Evolutionary conservation across 1,140 invertebrate genomes (phyloP).

Genomic region (Pomphorhynchus laevis): DNA sequence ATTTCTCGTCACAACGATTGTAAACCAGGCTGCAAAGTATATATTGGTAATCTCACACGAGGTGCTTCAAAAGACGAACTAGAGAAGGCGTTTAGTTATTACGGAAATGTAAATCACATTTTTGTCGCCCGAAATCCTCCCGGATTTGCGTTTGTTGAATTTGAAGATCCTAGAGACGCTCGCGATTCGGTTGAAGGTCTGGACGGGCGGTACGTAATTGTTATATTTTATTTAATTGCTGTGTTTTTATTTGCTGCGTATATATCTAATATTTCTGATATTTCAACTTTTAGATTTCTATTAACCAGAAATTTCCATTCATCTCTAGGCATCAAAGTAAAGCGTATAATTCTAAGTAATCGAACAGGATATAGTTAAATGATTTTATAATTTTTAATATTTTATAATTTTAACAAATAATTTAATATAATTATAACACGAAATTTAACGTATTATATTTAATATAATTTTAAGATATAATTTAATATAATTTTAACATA

Average conservation of each 20-base stretch:
- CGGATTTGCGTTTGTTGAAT: slow-evolving; percentile 71
- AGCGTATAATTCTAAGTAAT: no score
- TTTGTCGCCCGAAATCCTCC: slow-evolving; percentile 53
- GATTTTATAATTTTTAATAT: no score
- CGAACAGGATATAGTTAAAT: no score
- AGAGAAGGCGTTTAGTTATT: slow-evolving; percentile 52
- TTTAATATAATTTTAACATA: no score
- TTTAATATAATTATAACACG: no score
- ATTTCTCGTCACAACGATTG: slow-evolving; percentile 20
- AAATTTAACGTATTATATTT: no score
- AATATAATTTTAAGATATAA: no score
- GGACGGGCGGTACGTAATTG: slow-evolving; percentile 34
- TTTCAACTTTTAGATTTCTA: background rate
- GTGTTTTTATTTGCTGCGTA: background rate
- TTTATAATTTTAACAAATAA: no score
- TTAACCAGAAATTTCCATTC: no score
- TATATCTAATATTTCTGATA: background rate
- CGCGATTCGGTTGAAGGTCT: slow-evolving; percentile 62
- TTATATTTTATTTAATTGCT: background rate
- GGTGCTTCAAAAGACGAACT: slow-evolving; percentile 20
- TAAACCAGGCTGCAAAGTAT: slow-evolving; percentile 85
- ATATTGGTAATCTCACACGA: slow-evolving; percentile 47
- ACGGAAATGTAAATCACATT: slow-evolving; percentile 57
- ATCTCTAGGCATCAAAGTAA: no score
- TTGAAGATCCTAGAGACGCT: slow-evolving; percentile 62